phyloP scores from a whole-genome alignment of 2,113 vertebrate genomes.

The Seriola rivoliana region DNA sequence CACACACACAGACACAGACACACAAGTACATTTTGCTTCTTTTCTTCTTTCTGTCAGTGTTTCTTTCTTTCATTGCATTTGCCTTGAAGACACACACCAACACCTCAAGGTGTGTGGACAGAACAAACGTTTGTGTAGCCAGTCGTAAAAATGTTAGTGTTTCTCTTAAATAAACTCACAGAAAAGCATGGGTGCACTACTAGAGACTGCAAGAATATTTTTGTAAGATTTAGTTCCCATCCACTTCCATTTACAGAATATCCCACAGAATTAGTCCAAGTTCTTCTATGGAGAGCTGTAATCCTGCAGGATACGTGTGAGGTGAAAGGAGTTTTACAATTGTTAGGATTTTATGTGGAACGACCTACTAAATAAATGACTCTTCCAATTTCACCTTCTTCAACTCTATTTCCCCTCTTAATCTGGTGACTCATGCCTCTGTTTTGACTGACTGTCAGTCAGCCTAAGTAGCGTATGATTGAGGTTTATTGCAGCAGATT shows the following conservation, averaged over 20 bases:
- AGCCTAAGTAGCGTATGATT: constrained; percentile 75
- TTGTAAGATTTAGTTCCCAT: background rate
- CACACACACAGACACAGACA: background rate
- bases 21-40: constrained; percentile 22
- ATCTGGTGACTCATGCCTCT: constrained; percentile 59
- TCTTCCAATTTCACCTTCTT: constrained; percentile 62
- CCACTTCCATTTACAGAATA: background rate
- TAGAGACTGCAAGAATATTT: background rate
- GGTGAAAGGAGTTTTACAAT: constrained; percentile 43
- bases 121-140: background rate
- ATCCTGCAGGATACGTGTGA: constrained; percentile 37
- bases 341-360: constrained; percentile 57
- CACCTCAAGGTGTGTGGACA: background rate
- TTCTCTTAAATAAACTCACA: background rate
- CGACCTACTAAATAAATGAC: constrained; percentile 59
- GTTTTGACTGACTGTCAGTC: constrained; percentile 76
- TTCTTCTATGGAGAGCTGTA: constrained; percentile 16
- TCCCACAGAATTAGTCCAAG: constrained; percentile 15
- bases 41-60: constrained; percentile 16
- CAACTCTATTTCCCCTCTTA: constrained; percentile 57
- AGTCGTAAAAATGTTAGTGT: background rate
- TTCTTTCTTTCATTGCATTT: constrained; percentile 22
- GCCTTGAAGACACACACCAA: constrained; percentile 3
- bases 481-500: constrained; percentile 77
- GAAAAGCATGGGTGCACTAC: background rate